Percentiles rank a stretch among this genome's conserved stretches.
Evolutionary conservation across 2,888 invertebrate species (phyloP).

Genomic region (Sarcophaga rosellei): DNA sequence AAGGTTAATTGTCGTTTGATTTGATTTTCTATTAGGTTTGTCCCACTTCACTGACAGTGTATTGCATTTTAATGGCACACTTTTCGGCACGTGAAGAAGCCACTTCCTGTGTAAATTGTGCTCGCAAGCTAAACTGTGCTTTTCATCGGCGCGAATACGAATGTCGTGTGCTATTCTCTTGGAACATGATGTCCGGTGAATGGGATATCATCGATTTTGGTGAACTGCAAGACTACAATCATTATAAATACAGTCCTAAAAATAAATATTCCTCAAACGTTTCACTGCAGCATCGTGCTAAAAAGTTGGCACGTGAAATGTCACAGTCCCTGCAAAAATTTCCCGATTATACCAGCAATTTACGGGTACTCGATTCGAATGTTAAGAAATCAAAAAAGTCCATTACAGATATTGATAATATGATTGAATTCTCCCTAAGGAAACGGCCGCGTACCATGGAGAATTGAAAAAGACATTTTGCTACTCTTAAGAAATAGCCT

Average conservation of each 20-base stretch:
- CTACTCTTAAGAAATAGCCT: not conserved
- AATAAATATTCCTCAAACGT: slow-evolving; percentile 59
- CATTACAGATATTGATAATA: slow-evolving; percentile 79
- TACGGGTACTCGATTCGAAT: slow-evolving; percentile 79
- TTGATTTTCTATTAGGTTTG: slow-evolving; percentile 74
- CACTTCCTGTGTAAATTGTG: slow-evolving; percentile 78
- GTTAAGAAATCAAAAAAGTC: slow-evolving; percentile 79
- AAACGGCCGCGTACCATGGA: slow-evolving; percentile 69
- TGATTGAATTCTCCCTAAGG: slow-evolving; percentile 80
- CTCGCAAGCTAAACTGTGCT: slow-evolving; percentile 77
- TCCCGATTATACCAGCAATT: slow-evolving; percentile 77
- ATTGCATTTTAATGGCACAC: slow-evolving; percentile 80
- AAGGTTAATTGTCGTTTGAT: not conserved
- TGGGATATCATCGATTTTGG: slow-evolving; percentile 81
- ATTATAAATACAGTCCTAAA: slow-evolving; percentile 72
- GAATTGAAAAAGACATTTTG: not conserved
- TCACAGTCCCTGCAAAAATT: slow-evolving; percentile 73
- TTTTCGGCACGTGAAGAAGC: slow-evolving; percentile 80
- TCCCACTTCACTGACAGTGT: slow-evolving; percentile 78
- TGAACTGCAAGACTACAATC: slow-evolving; percentile 76
- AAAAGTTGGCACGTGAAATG: slow-evolving; percentile 78
- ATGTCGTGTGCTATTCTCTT: slow-evolving; percentile 80
- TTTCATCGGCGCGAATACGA: slow-evolving; percentile 80
- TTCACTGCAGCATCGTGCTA: slow-evolving; percentile 77
- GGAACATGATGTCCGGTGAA: slow-evolving; percentile 80